phyloP scores from a whole-genome alignment of 2,888 invertebrate genomes.

The Eupithecia insigniata region DNA sequence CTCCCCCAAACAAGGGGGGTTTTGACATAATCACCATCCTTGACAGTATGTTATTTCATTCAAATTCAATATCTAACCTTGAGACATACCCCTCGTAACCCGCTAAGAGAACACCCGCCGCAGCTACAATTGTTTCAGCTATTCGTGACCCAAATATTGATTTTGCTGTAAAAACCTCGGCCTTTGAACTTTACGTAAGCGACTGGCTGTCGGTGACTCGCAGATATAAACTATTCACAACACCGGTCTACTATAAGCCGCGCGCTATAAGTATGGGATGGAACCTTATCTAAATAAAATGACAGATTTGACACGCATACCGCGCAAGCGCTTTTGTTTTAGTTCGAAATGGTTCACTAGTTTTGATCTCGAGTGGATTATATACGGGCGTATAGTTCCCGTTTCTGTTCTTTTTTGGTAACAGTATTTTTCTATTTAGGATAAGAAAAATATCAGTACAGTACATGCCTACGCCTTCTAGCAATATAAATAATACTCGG shows the following conservation, averaged over 20 bases:
- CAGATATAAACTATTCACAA: slow-evolving; percentile 4
- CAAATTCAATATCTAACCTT: background rate
- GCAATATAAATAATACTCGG: background rate
- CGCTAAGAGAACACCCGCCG: background rate
- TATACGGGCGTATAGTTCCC: background rate
- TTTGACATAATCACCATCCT: too few species aligned
- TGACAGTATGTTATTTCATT: background rate
- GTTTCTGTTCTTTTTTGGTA: background rate
- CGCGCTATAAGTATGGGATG: background rate
- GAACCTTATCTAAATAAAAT: background rate
- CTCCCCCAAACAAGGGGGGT: too few species aligned
- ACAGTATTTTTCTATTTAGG: background rate
- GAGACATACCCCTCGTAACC: background rate
- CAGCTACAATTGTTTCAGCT: background rate
- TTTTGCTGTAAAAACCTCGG: slow-evolving; percentile 39
- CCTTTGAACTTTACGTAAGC: slow-evolving; percentile 18
- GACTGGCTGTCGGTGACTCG: background rate
- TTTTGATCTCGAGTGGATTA: background rate
- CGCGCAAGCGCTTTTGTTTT: too few species aligned
- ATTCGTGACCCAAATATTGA: slow-evolving; percentile 54
- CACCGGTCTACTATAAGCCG: background rate
- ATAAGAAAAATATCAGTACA: background rate
- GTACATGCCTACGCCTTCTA: background rate
- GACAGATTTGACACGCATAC: background rate
- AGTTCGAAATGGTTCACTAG: background rate